A percentile compares a stretch with the other conserved stretches of the same genome.
Conservation (phyloP, 1,140 invertebrate species). For the Drosophila lacteicornis region DNA sequence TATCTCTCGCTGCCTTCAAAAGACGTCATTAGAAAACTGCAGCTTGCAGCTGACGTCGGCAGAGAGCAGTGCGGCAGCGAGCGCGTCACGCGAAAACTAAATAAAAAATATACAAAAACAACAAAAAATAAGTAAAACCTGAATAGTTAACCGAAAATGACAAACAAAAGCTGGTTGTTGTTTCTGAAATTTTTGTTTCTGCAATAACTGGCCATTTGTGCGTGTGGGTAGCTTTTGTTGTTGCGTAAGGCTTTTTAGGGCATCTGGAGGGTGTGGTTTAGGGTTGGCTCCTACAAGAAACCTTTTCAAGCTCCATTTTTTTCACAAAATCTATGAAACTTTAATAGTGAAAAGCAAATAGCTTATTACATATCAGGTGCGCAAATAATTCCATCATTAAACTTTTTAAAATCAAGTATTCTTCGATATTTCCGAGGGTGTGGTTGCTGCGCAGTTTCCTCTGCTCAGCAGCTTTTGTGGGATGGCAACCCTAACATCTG, state of each 20-base stretch:
- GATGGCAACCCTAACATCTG: constrained; percentile 48
- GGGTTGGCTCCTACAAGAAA: constrained; percentile 11
- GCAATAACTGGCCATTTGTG: constrained; percentile 62
- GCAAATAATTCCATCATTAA: not conserved
- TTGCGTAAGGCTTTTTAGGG: constrained; percentile 82
- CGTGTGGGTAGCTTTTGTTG: constrained; percentile 58
- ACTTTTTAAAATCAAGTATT: not conserved
- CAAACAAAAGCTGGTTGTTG: constrained; percentile 5
- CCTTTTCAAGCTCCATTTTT: not conserved
- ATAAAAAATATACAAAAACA: not conserved
- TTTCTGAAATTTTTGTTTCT: constrained; percentile 30
- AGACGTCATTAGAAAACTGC: constrained; percentile 42
- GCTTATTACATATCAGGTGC: not conserved
- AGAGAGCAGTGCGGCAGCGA: constrained; percentile 2
- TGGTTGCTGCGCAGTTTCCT: constrained; percentile 38
- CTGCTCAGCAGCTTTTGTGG: constrained; percentile 14
- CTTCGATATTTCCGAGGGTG: constrained; percentile 51
- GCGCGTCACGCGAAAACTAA: constrained; percentile 10
- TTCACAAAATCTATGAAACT: not conserved
- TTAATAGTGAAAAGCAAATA: too few relatives aligned
- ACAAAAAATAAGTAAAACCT: constrained; percentile 22
- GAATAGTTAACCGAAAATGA: constrained; percentile 38
- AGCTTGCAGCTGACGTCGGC: constrained; percentile 32
- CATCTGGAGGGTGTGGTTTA: constrained; percentile 81
- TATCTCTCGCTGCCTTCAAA: constrained; percentile 27